Evolutionary conservation across 2,113 vertebrate species (phyloP).

Genomic region (Syrrhaptes paradoxus): DNA sequence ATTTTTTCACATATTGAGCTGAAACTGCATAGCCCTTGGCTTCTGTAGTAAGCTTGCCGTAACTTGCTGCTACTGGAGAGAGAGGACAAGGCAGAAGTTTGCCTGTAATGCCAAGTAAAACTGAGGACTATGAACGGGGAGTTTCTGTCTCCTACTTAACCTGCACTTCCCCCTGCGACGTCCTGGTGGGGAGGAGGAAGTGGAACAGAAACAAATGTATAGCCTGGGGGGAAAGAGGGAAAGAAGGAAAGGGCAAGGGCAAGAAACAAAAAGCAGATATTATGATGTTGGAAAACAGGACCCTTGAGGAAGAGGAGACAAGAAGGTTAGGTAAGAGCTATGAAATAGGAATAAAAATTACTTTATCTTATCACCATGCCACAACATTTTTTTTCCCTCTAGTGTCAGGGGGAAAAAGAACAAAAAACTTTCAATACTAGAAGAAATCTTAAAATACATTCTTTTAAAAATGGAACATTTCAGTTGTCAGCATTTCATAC

Average conservation of each 20-base stretch:
- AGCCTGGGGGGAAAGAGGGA: conserved; percentile 22
- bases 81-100: background rate
- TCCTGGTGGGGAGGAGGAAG: background rate
- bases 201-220: background rate
- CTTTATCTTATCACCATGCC: background rate
- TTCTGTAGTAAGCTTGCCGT: background rate
- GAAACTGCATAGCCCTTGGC: background rate
- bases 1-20: background rate
- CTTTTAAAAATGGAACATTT: background rate
- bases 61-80: background rate
- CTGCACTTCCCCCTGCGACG: conserved; percentile 16
- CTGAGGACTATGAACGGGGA: background rate
- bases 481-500: background rate
- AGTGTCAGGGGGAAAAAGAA: accelerated
- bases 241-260: conserved; percentile 34
- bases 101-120: background rate
- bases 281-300: conserved; percentile 31
- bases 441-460: background rate
- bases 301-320: background rate
- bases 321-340: background rate
- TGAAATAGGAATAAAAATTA: background rate
- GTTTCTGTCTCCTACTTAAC: conserved; percentile 2
- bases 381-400: background rate
- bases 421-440: background rate
- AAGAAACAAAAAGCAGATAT: conserved; percentile 34